phyloP scores from a whole-genome alignment of 2,797 vertebrate genomes.

The Propithecus deckenii region DNA sequence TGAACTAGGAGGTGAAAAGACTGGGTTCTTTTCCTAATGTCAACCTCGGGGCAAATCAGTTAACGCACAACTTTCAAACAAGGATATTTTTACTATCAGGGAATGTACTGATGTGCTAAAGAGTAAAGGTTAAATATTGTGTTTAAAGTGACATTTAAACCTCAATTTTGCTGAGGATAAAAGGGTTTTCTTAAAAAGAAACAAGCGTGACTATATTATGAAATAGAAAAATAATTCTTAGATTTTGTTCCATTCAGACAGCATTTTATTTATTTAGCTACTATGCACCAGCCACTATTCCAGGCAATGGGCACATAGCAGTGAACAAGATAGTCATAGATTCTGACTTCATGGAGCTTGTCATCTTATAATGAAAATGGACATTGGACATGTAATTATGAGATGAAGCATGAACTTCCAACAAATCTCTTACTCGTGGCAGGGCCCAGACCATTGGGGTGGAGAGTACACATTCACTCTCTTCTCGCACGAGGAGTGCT shows the following conservation, averaged over 20 bases:
- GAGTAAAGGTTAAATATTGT: background rate
- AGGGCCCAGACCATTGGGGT: background rate
- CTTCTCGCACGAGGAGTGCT: background rate
- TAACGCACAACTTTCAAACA: background rate
- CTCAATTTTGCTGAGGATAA: background rate
- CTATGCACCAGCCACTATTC: background rate
- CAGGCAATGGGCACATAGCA: background rate
- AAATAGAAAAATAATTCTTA: background rate
- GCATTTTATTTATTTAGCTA: background rate
- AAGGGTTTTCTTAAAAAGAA: background rate
- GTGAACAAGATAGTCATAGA: background rate
- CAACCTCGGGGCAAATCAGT: background rate
- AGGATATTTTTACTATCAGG: background rate
- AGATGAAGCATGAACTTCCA: background rate
- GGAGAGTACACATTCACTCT: background rate
- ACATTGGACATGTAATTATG: background rate
- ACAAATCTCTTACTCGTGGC: background rate
- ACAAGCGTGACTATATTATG: background rate
- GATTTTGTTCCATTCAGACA: background rate
- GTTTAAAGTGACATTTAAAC: background rate
- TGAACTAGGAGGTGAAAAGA: background rate
- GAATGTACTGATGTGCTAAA: background rate
- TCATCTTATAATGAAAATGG: background rate
- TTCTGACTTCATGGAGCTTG: background rate
- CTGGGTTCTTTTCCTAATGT: background rate